Evolutionary conservation across 37 sponge, comb jelly and placozoan genomes (phyloP), one percentile per base, ranked within the genome.

Genomic region (Trichoplax adhaerens): DNA sequence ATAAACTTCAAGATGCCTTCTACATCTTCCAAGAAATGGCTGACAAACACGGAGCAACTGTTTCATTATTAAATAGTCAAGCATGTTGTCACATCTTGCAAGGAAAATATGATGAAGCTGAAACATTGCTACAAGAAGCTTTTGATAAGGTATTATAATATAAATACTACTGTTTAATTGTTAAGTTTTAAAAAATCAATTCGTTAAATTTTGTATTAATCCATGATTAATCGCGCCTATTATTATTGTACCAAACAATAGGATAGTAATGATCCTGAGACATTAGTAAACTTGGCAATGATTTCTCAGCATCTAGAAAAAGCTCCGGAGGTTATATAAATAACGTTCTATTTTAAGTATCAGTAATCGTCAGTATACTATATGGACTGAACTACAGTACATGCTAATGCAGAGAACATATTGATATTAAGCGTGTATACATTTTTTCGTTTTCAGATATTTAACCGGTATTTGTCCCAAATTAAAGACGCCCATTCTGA

Each of bases 1-100:
- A 89, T 65, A 94, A 88, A 77, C 79, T 79, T 57, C 94, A 89
- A 53, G 94, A 94, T 53, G 89, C 94, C 29, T 92, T 74, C 80
- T 98, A 98, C 74, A 89, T 89, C 49, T 98, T 84, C 80, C 93
- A 91, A 72, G 99, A 98, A 71, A 80, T 92, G 78, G 85, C 83
- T 10, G 99, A 98, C 77, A 92, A 92, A 75, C 84, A 86, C 74
- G 82, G 75, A 3, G 68, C 99, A 68, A 98, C 99, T 55, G 83
- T 88, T 5, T 80, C 87, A n/a, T 78, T 98, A 5, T 84, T 98
- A 6, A 90, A 90, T 72, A 86, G 91, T 51, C 96, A 89, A 71
- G 94, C 94, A 58, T 67, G 77, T 64, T 87, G 88, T 68, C 74
- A 81, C 61, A 80, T 98, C 56, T 74, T 71, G 4, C 90, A 98